phyloP scores from a whole-genome alignment of 2,113 vertebrate genomes.

The Nannospalax galili region DNA sequence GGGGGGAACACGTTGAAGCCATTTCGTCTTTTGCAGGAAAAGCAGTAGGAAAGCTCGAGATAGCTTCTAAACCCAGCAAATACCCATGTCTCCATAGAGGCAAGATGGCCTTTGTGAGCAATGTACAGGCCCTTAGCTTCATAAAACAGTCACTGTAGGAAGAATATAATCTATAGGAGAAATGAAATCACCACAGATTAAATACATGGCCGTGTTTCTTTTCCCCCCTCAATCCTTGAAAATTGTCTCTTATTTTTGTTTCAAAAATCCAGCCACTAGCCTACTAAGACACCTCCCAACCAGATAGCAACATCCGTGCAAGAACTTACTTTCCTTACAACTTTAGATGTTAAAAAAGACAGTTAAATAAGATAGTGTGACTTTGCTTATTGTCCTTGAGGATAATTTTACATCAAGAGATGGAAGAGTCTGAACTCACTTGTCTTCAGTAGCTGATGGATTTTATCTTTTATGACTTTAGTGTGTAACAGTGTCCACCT shows the following conservation, averaged over 20 bases:
- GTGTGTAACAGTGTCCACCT: too few relatives aligned
- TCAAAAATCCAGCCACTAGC: neutral
- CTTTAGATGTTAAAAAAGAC: neutral
- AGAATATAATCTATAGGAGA: neutral
- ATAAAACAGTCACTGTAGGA: neutral
- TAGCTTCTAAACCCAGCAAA: neutral
- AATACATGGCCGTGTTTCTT: neutral
- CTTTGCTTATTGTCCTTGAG: neutral
- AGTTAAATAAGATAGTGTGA: neutral
- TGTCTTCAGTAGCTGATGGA: neutral
- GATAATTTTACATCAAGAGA: neutral
- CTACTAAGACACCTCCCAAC: neutral
- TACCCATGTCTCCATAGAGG: neutral
- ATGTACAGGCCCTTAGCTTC: neutral
- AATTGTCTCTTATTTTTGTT: neutral
- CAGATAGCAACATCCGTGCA: neutral
- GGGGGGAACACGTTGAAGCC: neutral
- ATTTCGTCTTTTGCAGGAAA: neutral
- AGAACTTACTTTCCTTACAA: neutral
- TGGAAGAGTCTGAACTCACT: neutral
- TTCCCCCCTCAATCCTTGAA: neutral
- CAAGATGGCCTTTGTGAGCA: neutral
- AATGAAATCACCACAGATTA: neutral
- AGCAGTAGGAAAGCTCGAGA: neutral
- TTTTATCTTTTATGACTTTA: neutral